phyloP scores from a whole-genome alignment of 2,888 invertebrate genomes.

The Germaria angustata region DNA sequence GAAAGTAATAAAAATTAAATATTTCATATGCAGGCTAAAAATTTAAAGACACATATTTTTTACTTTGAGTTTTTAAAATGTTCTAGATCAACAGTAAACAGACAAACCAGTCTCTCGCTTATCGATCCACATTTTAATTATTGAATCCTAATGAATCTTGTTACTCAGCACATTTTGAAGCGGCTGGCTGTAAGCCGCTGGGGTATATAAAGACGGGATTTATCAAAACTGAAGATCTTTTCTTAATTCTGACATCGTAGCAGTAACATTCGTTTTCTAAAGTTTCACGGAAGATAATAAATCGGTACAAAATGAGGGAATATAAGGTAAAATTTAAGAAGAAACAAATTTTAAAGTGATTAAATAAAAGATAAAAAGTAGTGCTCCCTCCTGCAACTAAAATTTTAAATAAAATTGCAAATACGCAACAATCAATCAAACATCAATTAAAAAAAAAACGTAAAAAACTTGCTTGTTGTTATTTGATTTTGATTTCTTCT shows the following conservation, averaged over 20 bases:
- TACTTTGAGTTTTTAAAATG: conserved; percentile 23
- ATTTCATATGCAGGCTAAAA: not conserved
- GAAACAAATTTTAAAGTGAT: not conserved
- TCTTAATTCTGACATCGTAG: conserved; percentile 17
- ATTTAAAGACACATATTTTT: not conserved
- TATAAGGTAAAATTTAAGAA: conserved; percentile 67
- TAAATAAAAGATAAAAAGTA: too few relatives aligned
- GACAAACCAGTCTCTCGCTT: conserved; percentile 47
- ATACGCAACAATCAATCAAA: too few relatives aligned
- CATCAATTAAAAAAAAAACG: too few relatives aligned
- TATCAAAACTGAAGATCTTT: conserved; percentile 23
- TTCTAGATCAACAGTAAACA: conserved; percentile 58
- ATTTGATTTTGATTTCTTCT: too few relatives aligned
- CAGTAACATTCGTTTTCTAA: conserved; percentile 8
- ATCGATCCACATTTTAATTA: conserved; percentile 2
- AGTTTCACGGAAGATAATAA: not conserved
- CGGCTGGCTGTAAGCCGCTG: not conserved
- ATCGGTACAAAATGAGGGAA: conserved; percentile 65
- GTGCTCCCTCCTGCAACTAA: too few relatives aligned
- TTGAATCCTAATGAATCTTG: conserved; percentile 25
- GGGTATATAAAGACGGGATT: conserved; percentile 66
- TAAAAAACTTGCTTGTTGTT: too few relatives aligned
- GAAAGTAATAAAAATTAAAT: conserved; percentile 1
- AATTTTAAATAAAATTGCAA: too few relatives aligned
- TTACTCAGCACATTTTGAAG: not conserved